phyloP scores from a whole-genome alignment of 2,888 invertebrate species.

The Drosophila quasianomalipes region DNA sequence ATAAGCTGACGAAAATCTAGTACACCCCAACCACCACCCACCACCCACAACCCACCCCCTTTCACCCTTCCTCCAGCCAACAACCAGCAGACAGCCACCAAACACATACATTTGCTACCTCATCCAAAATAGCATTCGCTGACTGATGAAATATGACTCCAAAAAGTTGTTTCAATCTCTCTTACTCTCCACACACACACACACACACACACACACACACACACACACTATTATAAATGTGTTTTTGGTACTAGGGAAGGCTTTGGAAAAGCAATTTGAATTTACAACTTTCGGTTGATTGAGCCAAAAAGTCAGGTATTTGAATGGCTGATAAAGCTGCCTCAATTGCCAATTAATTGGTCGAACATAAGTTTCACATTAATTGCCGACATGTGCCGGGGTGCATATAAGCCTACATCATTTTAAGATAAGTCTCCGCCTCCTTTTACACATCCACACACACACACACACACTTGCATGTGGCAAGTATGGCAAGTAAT shows the following conservation, averaged over 20 bases:
- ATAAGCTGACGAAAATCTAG: constrained; percentile 54
- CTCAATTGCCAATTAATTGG: constrained; percentile 41
- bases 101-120: background rate
- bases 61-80: background rate
- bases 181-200: background rate
- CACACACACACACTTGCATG: background rate
- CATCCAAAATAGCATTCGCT: constrained; percentile 21
- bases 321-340: constrained; percentile 13
- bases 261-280: constrained; percentile 65
- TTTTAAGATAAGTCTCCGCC: constrained; percentile 7
- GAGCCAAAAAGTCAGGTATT: constrained; percentile 49
- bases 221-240: constrained; percentile 1
- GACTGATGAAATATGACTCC: constrained; percentile 66
- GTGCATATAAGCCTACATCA: background rate
- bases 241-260: background rate
- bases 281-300: constrained; percentile 74
- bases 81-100: background rate
- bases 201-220: background rate
- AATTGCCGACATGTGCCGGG: constrained; percentile 21
- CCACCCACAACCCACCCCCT: background rate
- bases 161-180: constrained; percentile 38
- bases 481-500: background rate
- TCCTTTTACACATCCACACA: background rate
- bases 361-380: constrained; percentile 28
- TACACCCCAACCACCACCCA: background rate